phyloP scores from a whole-genome alignment of 2,113 vertebrate genomes.

The Symphodus melops region DNA sequence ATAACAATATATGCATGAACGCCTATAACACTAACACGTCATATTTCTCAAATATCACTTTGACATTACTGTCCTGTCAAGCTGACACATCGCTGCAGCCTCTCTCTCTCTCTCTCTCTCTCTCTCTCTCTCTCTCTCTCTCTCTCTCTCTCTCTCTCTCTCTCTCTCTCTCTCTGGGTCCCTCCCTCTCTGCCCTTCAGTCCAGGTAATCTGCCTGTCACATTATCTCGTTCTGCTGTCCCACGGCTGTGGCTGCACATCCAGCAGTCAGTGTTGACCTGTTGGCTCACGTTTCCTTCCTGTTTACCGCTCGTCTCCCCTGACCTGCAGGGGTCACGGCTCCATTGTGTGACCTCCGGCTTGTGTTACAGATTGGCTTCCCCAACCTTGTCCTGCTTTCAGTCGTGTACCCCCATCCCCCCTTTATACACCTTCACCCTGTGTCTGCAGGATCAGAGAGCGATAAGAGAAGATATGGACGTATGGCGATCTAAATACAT shows the following conservation, averaged over 20 bases:
- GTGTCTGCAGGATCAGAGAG: conserved; percentile 8
- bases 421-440: background rate
- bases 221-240: conserved; percentile 64
- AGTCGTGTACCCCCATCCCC: background rate
- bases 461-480: conserved; percentile 34
- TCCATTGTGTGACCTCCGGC: conserved; percentile 61
- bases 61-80: conserved; percentile 1
- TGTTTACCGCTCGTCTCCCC: conserved; percentile 67
- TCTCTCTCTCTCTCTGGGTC: conserved; percentile 6
- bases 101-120: background rate
- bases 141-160: no score
- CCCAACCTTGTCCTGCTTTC: conserved; percentile 59
- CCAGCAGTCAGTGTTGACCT: conserved; percentile 67
- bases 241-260: conserved; percentile 56
- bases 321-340: conserved; percentile 72
- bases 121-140: no score
- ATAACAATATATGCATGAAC: background rate
- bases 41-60: background rate
- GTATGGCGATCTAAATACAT: conserved; percentile 19
- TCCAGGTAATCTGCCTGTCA: conserved; percentile 70
- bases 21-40: background rate
- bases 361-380: conserved; percentile 74
- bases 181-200: conserved; percentile 45
- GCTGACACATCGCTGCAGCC: background rate
- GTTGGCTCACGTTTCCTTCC: conserved; percentile 81